Evolutionary conservation across 1,140 invertebrate genomes (phyloP), one percentile per base, ranked within the genome.

Genomic region (Idris sp.): DNA sequence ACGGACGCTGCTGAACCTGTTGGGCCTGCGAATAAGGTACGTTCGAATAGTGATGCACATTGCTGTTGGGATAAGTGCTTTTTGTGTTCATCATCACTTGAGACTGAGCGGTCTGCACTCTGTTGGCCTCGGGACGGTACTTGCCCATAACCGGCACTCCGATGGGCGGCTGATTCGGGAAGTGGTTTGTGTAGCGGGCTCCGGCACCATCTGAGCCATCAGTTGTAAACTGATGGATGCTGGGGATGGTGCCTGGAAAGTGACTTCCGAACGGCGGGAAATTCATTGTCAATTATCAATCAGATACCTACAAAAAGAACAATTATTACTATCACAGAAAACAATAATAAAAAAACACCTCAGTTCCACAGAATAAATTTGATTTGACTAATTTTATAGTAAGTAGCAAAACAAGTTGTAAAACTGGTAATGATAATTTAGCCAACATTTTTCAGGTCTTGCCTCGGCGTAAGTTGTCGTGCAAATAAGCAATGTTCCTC

Each of bases 231-330:
- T 91, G 91, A 84, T 91, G 91, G 62, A 91, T 91, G 54, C 89
- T 89, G 36, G 90, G 90, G 80, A 91, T 90, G 28, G 89, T 87
- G 72, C 89, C 87, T 56, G 90, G 89, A 84, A 91, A 91, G 67
- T 91, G 90, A 72, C 90, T 89, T 80, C 90, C 90, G 79, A 91
- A 91, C 69, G 90, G 90, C 79, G 91, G 89, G 80, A 91, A 91
- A 88, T 91, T 91, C 91, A 91, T 91, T 84, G 82, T 82, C 80
- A 77, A 79, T 67, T 76, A 79, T 86, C 81, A 84, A 80, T 87
- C 77, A 77, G 68, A 82, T 81, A 86, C 76, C 86, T 87, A 49
- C 6, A 48, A 35, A n/a, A 30, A 30, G 5, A 6, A 9, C 28
- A 30, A 30, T 4, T 30, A 30, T 30, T 30, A 30, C 4, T 30